Conservation (phyloP, 2,113 vertebrate genomes). For the Meriones unguiculatus region DNA sequence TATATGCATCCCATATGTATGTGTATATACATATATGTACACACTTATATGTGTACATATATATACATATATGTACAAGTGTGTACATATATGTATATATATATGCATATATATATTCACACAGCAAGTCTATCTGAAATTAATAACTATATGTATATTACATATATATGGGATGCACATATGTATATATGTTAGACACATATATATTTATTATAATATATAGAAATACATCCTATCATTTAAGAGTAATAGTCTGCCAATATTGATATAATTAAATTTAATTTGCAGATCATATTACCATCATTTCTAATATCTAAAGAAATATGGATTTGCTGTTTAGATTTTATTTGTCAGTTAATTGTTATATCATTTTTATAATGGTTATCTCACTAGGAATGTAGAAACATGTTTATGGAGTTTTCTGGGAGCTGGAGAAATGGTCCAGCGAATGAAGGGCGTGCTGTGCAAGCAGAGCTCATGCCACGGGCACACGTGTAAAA, state of each 20-base stretch:
- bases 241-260: background rate
- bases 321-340: background rate
- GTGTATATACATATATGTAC: background rate
- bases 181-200: background rate
- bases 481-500: background rate
- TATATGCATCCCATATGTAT: background rate
- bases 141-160: background rate
- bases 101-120: background rate
- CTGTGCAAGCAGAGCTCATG: background rate
- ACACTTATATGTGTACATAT: background rate
- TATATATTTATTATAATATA: background rate
- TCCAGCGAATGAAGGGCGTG: too few species aligned
- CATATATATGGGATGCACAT: too few species aligned
- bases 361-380: background rate
- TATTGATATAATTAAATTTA: background rate
- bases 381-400: background rate
- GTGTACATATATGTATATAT: background rate
- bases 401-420: background rate
- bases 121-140: too few species aligned
- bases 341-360: background rate
- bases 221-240: background rate
- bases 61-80: background rate
- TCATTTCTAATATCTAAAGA: background rate
- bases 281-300: background rate
- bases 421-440: background rate